Evolutionary conservation across 53 echinoderm and acorn worm species (phyloP).

Genomic region (Paelopatides confundens): DNA sequence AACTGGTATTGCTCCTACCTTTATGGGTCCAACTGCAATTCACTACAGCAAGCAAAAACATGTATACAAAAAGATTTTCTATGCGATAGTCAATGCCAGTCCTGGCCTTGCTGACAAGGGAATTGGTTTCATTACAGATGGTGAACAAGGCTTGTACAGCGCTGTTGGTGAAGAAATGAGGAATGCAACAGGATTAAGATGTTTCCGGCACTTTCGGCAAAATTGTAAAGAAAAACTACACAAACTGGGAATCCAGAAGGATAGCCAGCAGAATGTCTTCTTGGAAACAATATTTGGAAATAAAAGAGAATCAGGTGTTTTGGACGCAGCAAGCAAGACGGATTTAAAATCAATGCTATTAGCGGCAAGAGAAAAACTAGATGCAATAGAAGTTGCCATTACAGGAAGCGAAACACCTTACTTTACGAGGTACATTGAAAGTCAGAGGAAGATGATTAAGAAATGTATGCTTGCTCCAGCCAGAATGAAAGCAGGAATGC

Average conservation of each 20-base stretch:
- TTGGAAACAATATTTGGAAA: too few species aligned
- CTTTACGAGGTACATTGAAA: constrained; percentile 8
- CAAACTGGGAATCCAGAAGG: too few species aligned
- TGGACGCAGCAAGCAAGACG: too few species aligned
- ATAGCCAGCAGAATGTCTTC: too few species aligned
- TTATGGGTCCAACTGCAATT: constrained; percentile 49
- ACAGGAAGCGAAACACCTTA: too few species aligned
- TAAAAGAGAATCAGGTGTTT: too few species aligned
- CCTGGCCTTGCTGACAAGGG: not conserved
- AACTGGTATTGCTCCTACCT: not conserved
- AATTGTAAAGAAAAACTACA: constrained; percentile 37
- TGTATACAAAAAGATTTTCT: constrained; percentile 32
- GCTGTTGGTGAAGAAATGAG: not conserved
- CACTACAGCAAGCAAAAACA: constrained; percentile 20
- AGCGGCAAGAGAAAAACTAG: too few species aligned
- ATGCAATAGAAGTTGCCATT: too few species aligned
- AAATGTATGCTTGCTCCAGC: not conserved
- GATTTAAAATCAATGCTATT: too few species aligned
- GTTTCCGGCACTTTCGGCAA: constrained; percentile 40
- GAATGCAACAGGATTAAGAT: constrained; percentile 28
- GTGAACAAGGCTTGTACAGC: constrained; percentile 31
- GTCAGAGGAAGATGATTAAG: not conserved
- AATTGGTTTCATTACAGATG: constrained; percentile 47
- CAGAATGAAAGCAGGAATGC: constrained; percentile 22
- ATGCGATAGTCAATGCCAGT: not conserved